Conservation (phyloP, 2,113 vertebrate species). For the Heptranchias perlo region DNA sequence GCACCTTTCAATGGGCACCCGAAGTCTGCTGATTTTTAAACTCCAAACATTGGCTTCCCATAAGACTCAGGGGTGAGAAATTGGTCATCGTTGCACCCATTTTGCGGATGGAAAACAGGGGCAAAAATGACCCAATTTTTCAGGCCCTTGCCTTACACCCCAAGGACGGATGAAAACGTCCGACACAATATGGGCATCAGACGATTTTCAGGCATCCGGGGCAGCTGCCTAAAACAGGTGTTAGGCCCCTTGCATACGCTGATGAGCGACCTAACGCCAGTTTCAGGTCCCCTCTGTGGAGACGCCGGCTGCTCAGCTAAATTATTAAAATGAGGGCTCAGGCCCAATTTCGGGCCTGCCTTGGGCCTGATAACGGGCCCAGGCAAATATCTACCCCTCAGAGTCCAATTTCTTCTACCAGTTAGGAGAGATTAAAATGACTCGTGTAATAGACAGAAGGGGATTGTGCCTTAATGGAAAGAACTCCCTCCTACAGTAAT, state of each 20-base stretch:
- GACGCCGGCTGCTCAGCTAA: not conserved
- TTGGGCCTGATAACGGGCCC: no score
- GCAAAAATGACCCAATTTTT: not conserved
- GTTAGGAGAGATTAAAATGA: not conserved
- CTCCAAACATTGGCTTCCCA: not conserved
- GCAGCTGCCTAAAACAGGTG: not conserved
- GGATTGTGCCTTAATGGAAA: no score
- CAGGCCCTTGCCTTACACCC: not conserved
- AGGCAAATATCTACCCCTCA: no score
- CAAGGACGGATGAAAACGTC: not conserved
- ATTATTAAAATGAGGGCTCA: not conserved
- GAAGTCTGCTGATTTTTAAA: constrained; percentile 20
- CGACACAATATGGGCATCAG: not conserved
- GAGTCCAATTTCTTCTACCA: not conserved
- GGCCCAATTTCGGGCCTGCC: not conserved
- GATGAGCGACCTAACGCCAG: not conserved
- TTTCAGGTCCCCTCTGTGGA: not conserved
- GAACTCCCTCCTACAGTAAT: not conserved
- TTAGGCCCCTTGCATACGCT: not conserved
- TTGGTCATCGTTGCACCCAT: not conserved
- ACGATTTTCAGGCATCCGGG: not conserved
- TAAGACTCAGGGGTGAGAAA: not conserved
- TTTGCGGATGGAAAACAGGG: not conserved
- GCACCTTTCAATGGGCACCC: not conserved
- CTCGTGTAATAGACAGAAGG: not conserved